Evolutionary conservation across 1,140 invertebrate species (phyloP), one percentile per base, ranked within the genome.

Genomic region (Proales similis): DNA sequence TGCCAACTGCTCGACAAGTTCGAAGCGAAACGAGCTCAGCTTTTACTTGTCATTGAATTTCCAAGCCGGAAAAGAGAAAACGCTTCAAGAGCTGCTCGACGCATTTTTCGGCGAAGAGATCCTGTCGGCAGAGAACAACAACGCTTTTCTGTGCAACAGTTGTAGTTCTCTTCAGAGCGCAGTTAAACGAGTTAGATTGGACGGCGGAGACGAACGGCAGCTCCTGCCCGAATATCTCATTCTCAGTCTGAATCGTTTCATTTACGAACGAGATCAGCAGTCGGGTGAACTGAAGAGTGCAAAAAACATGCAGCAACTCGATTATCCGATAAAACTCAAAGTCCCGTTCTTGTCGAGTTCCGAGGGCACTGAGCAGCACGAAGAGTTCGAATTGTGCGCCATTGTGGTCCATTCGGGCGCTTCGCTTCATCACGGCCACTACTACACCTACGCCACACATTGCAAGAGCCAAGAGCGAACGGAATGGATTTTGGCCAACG

Each of bases 31-130:
- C 11, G 14, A 7, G 11, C 7, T 14, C 3, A 46, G 17, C 14
- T 46, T 46, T 46, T 46, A 46, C n/a, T 19, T 46, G 14, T 26
- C 43, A 17, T 46, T 46, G 27, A 46, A 26, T 46, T 46, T 46
- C 27, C 14, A 9, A 46, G n/a, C 12, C 3, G n/a, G 5, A 3
- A 46, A 5, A 5, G 27, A 14, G 27, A 46, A 46, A 46, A 5
- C 39, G 11, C 3, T 46, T 5, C 43, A 46, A 46, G 17, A n/a
- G 6, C 27, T 46, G 27, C 12, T 46, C 3, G 43, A 46, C 27
- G 27, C 24, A 24, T 46, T 46, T 46, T 46, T 46, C n/a, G 7
- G 27, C 24, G 6, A 11, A 2, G 43, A 46, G 27, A 46, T 24
- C 9, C n/a, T 46, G 6, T 46, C 43, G 27, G 2, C 27, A 12